These are phyloP conservation scores for Lasaia peninsularis DNA, from an alignment of 1,140 invertebrate species.

Conservation along the genomic window DNA sequence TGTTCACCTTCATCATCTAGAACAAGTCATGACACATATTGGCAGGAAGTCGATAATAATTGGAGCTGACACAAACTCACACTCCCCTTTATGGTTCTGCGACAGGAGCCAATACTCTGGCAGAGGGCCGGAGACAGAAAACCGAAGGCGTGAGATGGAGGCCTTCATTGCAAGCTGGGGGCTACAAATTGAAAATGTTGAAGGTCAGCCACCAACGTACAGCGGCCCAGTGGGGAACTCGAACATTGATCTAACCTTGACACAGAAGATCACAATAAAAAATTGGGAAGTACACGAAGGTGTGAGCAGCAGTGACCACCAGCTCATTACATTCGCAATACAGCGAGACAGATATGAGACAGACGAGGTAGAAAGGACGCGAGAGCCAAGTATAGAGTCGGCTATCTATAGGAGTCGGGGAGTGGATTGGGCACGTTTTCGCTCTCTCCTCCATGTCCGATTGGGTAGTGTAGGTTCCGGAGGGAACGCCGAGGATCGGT, in stretches of 20 bases:
- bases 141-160: neutral
- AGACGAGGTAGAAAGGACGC: neutral
- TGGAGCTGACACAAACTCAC: too few relatives aligned
- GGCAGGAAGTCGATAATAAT: too few relatives aligned
- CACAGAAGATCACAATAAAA: too few relatives aligned
- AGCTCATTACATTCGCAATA: too few relatives aligned
- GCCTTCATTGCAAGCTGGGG: neutral
- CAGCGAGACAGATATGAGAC: too few relatives aligned
- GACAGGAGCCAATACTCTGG: too few relatives aligned
- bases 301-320: too few relatives aligned
- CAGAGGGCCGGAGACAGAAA: too few relatives aligned
- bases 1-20: neutral
- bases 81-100: too few relatives aligned
- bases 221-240: too few relatives aligned
- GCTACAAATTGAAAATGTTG: neutral
- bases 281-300: too few relatives aligned
- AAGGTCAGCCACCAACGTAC: neutral
- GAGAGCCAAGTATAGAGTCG: neutral
- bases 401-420: neutral
- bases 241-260: too few relatives aligned
- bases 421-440: neutral
- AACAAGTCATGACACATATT: neutral
- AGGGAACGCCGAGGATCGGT: neutral
- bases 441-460: neutral
- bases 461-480: neutral